Evolutionary conservation across 2,113 vertebrate species (phyloP).

Genomic region (Podarcis cretensis): DNA sequence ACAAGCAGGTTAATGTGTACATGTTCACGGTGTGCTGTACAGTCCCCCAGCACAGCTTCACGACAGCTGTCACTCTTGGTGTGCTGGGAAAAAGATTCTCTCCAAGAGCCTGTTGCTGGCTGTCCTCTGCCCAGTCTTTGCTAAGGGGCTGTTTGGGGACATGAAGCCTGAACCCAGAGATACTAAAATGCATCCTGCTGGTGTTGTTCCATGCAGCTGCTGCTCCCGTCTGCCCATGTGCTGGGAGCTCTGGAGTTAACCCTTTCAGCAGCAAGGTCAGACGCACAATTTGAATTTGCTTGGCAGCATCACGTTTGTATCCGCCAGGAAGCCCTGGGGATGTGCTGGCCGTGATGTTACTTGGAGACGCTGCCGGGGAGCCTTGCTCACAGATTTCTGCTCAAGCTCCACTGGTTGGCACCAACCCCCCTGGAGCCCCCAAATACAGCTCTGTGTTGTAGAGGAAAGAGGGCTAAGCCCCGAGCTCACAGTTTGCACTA

Average conservation of each 20-base stretch:
- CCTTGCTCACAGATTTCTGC: slow-evolving; percentile 18
- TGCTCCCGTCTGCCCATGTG: slow-evolving; percentile 18
- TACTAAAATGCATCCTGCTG: background rate
- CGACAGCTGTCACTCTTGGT: background rate
- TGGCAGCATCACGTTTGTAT: slow-evolving; percentile 28
- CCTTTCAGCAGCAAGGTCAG: slow-evolving; percentile 22
- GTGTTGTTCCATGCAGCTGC: slow-evolving; percentile 1
- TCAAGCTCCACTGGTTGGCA: slow-evolving; percentile 13
- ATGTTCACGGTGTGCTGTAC: too few species aligned
- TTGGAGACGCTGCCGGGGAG: slow-evolving; percentile 20
- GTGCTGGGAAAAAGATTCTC: background rate
- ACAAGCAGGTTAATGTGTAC: too few species aligned
- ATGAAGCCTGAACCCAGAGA: background rate
- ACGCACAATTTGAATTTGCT: slow-evolving; percentile 32
- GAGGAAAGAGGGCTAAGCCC: background rate
- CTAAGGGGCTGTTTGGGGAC: background rate
- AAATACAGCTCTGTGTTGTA: background rate
- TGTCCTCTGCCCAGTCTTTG: background rate
- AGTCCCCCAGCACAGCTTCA: background rate
- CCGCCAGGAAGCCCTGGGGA: slow-evolving; percentile 21
- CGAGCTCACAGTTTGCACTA: background rate
- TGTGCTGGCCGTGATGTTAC: slow-evolving; percentile 17
- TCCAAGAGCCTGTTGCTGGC: background rate
- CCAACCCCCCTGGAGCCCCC: background rate
- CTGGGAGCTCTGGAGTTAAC: slow-evolving; percentile 25